Evolutionary conservation across 2,888 invertebrate species (phyloP).

Genomic region (Pollenia labialis): DNA sequence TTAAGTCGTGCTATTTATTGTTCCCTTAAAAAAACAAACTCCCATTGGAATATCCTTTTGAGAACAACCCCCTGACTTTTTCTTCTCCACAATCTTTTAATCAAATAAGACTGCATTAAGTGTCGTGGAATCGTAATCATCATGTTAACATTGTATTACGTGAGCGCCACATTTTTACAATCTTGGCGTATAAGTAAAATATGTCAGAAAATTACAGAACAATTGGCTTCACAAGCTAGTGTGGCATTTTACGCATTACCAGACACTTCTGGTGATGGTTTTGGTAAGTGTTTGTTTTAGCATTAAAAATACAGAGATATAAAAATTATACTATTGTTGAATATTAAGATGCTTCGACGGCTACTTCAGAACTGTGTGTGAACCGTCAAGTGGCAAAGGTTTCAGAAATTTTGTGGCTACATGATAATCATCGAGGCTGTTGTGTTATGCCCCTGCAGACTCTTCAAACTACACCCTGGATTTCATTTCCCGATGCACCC

Average conservation of each 20-base stretch:
- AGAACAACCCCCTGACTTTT: slow-evolving; percentile 14
- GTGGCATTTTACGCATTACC: slow-evolving; percentile 87
- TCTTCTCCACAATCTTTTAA: slow-evolving; percentile 34
- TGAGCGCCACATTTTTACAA: slow-evolving; percentile 92
- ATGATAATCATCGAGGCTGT: slow-evolving; percentile 82
- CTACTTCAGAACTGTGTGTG: slow-evolving; percentile 83
- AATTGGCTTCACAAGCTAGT: slow-evolving; percentile 86
- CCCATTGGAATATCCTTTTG: slow-evolving; percentile 12
- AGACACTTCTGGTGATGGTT: slow-evolving; percentile 79
- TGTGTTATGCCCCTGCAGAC: slow-evolving; percentile 84
- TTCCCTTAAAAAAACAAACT: not conserved
- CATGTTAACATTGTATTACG: slow-evolving; percentile 91
- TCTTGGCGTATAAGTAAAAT: slow-evolving; percentile 91
- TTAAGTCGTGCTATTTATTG: not conserved
- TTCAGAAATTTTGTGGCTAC: slow-evolving; percentile 83
- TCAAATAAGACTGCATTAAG: slow-evolving; percentile 63
- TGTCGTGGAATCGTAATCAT: slow-evolving; percentile 53
- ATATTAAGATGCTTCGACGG: slow-evolving; percentile 79
- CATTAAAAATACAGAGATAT: not conserved
- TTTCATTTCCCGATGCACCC: slow-evolving; percentile 84
- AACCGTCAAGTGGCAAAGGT: slow-evolving; percentile 83
- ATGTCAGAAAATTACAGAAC: slow-evolving; percentile 88
- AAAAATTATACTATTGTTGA: not conserved
- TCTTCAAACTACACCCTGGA: slow-evolving; percentile 85
- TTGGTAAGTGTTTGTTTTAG: slow-evolving; percentile 77